Percentiles rank a stretch among this genome's conserved stretches.
Evolutionary conservation across 2,797 vertebrate genomes (phyloP).

Genomic region (Meriones psammophilus): DNA sequence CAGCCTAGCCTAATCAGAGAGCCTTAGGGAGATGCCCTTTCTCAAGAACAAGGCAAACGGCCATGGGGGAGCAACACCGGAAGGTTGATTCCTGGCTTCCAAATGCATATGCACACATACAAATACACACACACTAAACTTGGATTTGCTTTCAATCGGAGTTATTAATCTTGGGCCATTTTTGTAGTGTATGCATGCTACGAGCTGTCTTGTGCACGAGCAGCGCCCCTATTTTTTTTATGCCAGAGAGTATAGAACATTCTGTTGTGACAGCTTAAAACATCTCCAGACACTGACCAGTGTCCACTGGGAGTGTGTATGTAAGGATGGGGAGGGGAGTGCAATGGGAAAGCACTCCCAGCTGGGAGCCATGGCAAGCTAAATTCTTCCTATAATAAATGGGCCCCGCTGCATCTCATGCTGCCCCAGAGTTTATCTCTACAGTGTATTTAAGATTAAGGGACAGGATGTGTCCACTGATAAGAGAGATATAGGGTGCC

Average conservation of each 20-base stretch:
- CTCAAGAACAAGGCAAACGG: neutral
- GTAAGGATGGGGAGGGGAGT: neutral
- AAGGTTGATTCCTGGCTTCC: neutral
- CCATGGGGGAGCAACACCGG: neutral
- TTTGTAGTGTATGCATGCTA: neutral
- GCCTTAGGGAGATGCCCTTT: neutral
- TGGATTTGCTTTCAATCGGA: neutral
- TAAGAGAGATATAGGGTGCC: constrained; percentile 2
- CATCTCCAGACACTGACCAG: neutral
- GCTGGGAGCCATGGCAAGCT: constrained; percentile 17
- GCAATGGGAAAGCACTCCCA: neutral
- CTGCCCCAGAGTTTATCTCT: constrained; percentile 19
- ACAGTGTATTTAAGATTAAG: neutral
- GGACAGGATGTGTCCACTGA: constrained; percentile 30
- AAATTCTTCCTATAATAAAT: constrained; percentile 4
- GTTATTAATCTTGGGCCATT: neutral
- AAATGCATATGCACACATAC: neutral
- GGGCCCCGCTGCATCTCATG: neutral
- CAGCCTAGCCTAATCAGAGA: neutral
- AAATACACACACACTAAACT: neutral
- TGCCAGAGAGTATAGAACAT: neutral
- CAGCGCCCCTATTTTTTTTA: neutral
- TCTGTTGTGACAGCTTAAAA: neutral
- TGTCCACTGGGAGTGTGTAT: neutral
- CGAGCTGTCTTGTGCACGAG: neutral